These are phyloP conservation scores for Dilophus febrilis DNA, from an alignment of 2,888 invertebrate species.

Conservation along the genomic window DNA sequence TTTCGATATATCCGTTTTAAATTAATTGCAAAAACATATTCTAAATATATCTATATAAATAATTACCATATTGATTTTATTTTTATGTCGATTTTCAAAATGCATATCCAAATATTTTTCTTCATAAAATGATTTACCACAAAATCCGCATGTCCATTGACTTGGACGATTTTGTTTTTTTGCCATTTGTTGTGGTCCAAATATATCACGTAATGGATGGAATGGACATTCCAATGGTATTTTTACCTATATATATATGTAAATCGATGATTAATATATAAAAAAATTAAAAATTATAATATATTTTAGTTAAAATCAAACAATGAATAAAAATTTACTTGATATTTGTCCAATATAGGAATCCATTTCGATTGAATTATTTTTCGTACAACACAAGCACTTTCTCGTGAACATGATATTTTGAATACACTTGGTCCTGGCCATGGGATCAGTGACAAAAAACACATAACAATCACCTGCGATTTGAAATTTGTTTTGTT, in stretches of 20 bases:
- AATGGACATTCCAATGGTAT: conserved; percentile 80
- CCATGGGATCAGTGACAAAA: conserved; percentile 73
- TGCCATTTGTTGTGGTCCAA: conserved; percentile 70
- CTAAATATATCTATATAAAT: background rate
- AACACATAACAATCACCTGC: conserved; percentile 62
- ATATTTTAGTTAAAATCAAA: background rate
- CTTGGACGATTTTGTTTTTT: conserved; percentile 72
- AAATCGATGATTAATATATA: background rate
- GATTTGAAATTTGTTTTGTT: too few species aligned
- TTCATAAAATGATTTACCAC: conserved; percentile 82
- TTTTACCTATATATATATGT: conserved; percentile 36
- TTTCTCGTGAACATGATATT: conserved; percentile 75
- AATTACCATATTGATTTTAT: conserved; percentile 61
- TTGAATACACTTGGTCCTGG: conserved; percentile 75
- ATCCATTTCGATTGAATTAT: conserved; percentile 83
- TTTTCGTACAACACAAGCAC: conserved; percentile 71
- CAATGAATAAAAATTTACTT: conserved; percentile 20
- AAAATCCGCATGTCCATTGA: conserved; percentile 81
- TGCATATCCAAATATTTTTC: conserved; percentile 74
- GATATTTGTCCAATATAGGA: conserved; percentile 75
- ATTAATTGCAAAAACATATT: background rate
- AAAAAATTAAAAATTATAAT: background rate
- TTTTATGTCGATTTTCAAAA: conserved; percentile 76
- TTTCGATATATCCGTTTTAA: too few species aligned
- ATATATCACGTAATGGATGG: conserved; percentile 73